A percentile compares a stretch with the other conserved stretches of the same genome.
These are phyloP conservation scores for Cyanoderma ruficeps DNA, from an alignment of 2,113 vertebrate genomes.

Conservation along the genomic window DNA sequence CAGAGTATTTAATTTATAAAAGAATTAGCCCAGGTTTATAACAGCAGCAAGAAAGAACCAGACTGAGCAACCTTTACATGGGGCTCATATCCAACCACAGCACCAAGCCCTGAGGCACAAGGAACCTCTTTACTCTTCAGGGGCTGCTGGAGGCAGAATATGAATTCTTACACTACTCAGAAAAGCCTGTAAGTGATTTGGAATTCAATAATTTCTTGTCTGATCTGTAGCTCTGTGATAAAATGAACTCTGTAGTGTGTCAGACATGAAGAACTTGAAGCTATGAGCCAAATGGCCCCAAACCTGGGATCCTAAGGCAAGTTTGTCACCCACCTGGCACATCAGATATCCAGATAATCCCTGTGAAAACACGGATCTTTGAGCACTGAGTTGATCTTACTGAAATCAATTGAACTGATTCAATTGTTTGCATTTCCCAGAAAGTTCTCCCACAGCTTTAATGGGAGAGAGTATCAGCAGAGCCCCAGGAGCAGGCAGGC, in stretches of 20 bases:
- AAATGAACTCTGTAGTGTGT: not conserved
- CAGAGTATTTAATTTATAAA: not conserved
- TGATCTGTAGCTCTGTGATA: not conserved
- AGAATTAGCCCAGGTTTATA: not conserved
- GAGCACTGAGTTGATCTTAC: not conserved
- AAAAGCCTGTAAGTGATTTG: not conserved
- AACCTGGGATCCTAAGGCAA: not conserved
- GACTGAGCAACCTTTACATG: not conserved
- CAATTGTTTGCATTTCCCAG: not conserved
- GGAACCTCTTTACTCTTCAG: not conserved
- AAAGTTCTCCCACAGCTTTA: not conserved
- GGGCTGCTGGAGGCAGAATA: not conserved
- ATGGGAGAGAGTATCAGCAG: not conserved
- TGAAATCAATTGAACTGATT: not conserved
- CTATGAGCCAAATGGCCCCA: not conserved
- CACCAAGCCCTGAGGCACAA: not conserved
- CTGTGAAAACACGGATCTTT: rapidly evolving
- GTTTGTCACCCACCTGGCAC: not conserved
- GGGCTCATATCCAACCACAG: not conserved
- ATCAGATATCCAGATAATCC: not conserved
- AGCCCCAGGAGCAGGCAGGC: not conserved
- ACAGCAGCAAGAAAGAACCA: not conserved
- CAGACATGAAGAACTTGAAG: not conserved
- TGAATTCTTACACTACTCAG: not conserved
- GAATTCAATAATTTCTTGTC: not conserved